These are phyloP conservation scores for Ptilorrhoa leucosticta DNA, from an alignment of 2,113 vertebrate genomes.

Conservation along the genomic window DNA sequence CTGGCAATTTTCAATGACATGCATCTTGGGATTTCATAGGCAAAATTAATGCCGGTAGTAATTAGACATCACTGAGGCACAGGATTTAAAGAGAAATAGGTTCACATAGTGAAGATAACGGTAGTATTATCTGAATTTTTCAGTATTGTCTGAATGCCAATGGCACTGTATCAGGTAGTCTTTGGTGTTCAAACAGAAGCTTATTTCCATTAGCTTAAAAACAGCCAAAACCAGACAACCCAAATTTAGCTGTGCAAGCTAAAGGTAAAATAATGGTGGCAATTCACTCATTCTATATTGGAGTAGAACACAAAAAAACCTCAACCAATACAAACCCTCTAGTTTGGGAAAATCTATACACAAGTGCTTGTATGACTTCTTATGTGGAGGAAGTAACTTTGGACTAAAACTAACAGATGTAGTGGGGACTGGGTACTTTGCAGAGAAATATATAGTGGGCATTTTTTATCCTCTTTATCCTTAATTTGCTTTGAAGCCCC, in stretches of 20 bases:
- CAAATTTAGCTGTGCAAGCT: not conserved
- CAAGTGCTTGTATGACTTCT: not conserved
- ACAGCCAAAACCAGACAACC: not conserved
- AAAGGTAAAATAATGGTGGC: not conserved
- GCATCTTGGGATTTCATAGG: not conserved
- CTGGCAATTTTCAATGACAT: constrained; percentile 5
- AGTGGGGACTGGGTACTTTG: not conserved
- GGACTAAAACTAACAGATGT: not conserved
- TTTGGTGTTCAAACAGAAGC: not conserved
- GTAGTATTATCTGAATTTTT: not conserved
- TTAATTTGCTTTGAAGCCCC: not conserved
- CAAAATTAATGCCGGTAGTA: constrained; percentile 8
- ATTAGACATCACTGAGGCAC: not conserved
- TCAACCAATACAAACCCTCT: not conserved
- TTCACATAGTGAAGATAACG: not conserved
- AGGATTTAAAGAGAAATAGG: not conserved
- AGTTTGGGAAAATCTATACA: not conserved
- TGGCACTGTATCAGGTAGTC: not conserved
- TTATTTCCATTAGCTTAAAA: not conserved
- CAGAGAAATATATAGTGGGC: not conserved
- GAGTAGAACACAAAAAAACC: not conserved
- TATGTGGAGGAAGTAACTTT: not conserved
- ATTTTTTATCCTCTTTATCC: not conserved
- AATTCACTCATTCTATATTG: not conserved
- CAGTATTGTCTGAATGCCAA: not conserved